A percentile compares a stretch with the other conserved stretches of the same genome.
These are phyloP conservation scores for Dipodomys merriami DNA, from an alignment of 2,113 vertebrate species.

Conservation along the genomic window DNA sequence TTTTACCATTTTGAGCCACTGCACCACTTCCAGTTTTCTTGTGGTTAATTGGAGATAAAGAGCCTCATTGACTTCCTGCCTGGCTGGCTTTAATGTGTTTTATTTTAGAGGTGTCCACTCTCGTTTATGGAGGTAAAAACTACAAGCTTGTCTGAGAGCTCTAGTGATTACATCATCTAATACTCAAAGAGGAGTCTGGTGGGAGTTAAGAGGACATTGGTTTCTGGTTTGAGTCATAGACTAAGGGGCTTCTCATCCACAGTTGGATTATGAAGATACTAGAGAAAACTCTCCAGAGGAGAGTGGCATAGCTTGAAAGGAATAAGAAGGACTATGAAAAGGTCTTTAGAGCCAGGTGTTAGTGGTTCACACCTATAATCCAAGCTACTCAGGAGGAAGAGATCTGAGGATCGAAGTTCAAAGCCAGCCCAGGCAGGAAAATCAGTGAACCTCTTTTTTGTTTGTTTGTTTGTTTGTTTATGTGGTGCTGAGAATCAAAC, in stretches of 20 bases:
- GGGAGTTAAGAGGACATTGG: not conserved
- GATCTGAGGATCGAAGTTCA: too few relatives aligned
- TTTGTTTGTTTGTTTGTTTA: too few relatives aligned
- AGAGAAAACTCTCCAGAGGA: slow-evolving; percentile 19
- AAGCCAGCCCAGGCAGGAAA: too few relatives aligned
- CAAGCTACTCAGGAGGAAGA: too few relatives aligned
- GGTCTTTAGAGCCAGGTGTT: not conserved
- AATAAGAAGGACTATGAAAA: not conserved
- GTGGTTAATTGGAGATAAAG: too few relatives aligned
- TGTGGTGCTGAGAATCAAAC: too few relatives aligned
- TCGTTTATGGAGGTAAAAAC: not conserved
- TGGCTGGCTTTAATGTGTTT: too few relatives aligned
- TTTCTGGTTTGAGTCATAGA: not conserved
- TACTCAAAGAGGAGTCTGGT: not conserved
- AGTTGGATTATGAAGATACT: slow-evolving; percentile 10
- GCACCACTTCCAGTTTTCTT: too few relatives aligned
- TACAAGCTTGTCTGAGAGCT: not conserved
- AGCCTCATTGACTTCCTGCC: too few relatives aligned
- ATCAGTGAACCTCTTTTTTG: too few relatives aligned
- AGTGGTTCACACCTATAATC: too few relatives aligned
- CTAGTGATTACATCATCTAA: not conserved
- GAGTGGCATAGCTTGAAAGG: not conserved
- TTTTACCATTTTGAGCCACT: too few relatives aligned
- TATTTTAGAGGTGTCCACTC: not conserved
- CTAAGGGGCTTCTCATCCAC: not conserved